Evolutionary conservation across 1,140 invertebrate species (phyloP).

Genomic region (roundworm (Caenorhabditis elegans)): DNA sequence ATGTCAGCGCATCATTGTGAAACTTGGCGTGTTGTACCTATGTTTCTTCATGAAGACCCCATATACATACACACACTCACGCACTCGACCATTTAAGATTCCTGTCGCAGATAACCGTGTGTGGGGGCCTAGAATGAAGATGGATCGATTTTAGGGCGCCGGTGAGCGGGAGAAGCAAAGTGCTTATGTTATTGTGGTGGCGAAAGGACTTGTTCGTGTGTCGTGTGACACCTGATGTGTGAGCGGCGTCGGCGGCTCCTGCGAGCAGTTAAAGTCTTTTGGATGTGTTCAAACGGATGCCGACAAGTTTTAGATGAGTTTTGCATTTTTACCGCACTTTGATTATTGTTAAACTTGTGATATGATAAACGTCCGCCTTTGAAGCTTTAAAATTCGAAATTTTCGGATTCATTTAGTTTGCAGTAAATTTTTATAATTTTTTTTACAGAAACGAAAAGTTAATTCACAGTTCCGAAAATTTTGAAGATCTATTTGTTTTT

Average conservation of each 20-base stretch:
- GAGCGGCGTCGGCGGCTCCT: neutral
- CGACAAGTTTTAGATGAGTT: neutral
- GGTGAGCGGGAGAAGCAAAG: neutral
- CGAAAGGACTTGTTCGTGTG: neutral
- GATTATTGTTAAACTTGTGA: neutral
- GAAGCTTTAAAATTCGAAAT: too few relatives aligned
- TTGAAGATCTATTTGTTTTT: too few relatives aligned
- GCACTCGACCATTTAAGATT: slow-evolving; percentile 14
- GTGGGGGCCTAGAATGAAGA: neutral
- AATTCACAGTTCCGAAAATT: too few relatives aligned
- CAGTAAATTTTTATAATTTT: too few relatives aligned
- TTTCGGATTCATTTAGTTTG: too few relatives aligned
- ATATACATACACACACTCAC: too few relatives aligned
- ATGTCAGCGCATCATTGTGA: slow-evolving; percentile 25
- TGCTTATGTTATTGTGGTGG: slow-evolving; percentile 9
- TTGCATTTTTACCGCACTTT: slow-evolving; percentile 2
- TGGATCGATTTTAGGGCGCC: slow-evolving; percentile 32
- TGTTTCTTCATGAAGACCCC: slow-evolving; percentile 31
- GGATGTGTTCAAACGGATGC: neutral
- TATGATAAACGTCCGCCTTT: too few relatives aligned
- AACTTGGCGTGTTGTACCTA: slow-evolving; percentile 31
- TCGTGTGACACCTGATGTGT: slow-evolving; percentile 16
- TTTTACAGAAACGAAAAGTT: too few relatives aligned
- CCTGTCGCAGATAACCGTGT: slow-evolving; percentile 3
- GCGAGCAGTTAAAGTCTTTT: neutral